Conservation (phyloP, 2,113 vertebrate species). For the Entelurus aequoreus region DNA sequence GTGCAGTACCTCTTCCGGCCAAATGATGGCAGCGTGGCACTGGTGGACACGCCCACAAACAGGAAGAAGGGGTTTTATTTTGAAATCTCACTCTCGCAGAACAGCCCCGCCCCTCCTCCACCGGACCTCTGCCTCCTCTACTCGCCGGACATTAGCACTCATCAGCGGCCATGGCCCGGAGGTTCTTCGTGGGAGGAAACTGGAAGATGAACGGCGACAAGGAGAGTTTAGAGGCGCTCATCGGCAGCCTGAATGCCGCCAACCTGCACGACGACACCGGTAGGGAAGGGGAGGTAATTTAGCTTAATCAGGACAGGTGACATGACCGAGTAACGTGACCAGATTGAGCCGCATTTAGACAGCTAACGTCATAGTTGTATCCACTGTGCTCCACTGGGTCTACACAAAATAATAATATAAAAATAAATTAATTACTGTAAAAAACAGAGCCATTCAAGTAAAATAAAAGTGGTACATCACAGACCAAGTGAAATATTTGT, state of each 20-base stretch:
- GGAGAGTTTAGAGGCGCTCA: constrained; percentile 77
- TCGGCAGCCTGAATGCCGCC: constrained; percentile 75
- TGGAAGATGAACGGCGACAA: constrained; percentile 91
- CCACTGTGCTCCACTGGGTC: not conserved
- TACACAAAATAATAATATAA: no score
- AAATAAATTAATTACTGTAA: no score
- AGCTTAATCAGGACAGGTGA: not conserved
- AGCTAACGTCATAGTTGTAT: constrained; percentile 4
- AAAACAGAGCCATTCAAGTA: no score
- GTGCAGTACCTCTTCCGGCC: no score
- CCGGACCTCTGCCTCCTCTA: constrained; percentile 1
- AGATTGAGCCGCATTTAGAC: constrained; percentile 11
- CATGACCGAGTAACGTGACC: constrained; percentile 17
- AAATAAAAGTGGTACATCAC: no score
- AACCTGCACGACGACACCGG: constrained; percentile 79
- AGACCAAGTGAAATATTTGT: no score
- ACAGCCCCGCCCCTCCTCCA: not conserved
- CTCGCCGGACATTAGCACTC: not conserved
- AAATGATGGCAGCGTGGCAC: no score
- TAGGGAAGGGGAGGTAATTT: constrained; percentile 21
- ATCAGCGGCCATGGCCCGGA: constrained; percentile 59
- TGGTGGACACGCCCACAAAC: no score
- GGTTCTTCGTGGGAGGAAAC: constrained; percentile 88
- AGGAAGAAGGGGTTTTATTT: no score
- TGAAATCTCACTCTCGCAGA: no score